Evolutionary conservation across 92 coral and sea anemone species (phyloP).

Genomic region (Zoanthus sansibaricus): DNA sequence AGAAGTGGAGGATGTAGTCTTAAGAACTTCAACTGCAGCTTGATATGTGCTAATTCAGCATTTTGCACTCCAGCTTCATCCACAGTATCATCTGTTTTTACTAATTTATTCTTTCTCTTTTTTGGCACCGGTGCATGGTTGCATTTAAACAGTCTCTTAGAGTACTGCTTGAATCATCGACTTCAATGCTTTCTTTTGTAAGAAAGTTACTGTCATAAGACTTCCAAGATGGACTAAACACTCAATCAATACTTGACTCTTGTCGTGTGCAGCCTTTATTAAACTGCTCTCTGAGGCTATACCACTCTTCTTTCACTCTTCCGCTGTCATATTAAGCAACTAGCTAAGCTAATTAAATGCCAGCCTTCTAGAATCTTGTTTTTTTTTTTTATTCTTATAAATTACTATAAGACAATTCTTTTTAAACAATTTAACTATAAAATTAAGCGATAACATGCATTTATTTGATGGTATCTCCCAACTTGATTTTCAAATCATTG

Average conservation of each 20-base stretch:
- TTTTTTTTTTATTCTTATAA: neutral
- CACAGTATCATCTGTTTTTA: neutral
- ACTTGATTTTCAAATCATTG: too few species aligned
- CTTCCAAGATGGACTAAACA: constrained; percentile 48
- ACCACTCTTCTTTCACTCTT: constrained; percentile 30
- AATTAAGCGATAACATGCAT: too few species aligned
- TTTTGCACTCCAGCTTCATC: neutral
- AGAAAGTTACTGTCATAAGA: constrained; percentile 31
- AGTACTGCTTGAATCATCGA: constrained; percentile 33
- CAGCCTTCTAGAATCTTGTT: constrained; percentile 42
- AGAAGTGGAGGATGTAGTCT: constrained; percentile 40
- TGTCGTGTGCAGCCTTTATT: constrained; percentile 37
- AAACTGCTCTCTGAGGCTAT: constrained; percentile 41
- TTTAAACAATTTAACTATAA: too few species aligned
- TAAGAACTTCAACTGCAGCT: constrained; percentile 37
- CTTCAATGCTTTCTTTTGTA: constrained; percentile 46
- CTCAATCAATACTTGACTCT: constrained; percentile 41
- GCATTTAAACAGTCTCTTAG: constrained; percentile 18
- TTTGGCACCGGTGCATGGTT: neutral
- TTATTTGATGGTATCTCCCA: too few species aligned
- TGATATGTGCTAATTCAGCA: neutral
- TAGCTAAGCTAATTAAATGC: constrained; percentile 41
- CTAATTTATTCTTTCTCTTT: neutral
- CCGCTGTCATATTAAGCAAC: constrained; percentile 30
- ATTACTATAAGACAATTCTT: too few species aligned